A percentile compares a stretch with the other conserved stretches of the same genome.
Conservation (phyloP, 2,113 vertebrate species). For the Agelaius phoeniceus region DNA sequence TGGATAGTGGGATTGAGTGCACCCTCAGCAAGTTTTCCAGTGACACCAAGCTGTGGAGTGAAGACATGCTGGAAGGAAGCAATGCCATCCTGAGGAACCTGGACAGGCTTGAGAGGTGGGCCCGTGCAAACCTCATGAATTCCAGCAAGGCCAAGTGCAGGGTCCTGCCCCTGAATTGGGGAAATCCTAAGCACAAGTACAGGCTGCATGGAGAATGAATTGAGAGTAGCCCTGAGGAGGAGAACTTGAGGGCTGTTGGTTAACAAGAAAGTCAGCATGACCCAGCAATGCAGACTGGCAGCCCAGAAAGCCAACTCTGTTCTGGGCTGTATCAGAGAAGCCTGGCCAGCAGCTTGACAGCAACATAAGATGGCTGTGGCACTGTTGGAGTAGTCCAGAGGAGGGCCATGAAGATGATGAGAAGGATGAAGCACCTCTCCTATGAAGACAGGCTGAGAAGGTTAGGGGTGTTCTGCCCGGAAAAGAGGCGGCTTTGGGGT, state of each 20-base stretch:
- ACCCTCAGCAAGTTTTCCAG: background rate
- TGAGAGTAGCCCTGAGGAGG: background rate
- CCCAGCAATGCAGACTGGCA: background rate
- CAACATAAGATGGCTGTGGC: background rate
- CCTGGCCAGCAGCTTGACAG: background rate
- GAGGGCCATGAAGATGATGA: background rate
- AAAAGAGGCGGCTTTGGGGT: background rate
- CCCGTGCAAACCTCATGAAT: background rate
- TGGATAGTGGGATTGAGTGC: background rate
- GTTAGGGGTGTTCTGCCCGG: background rate
- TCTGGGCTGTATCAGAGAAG: background rate
- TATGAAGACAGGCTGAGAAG: background rate
- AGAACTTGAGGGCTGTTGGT: background rate
- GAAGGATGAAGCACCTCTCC: background rate
- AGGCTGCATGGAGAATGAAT: background rate
- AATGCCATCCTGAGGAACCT: background rate
- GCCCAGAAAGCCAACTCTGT: background rate
- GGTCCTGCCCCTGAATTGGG: background rate
- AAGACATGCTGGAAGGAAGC: rapidly evolving
- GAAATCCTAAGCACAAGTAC: background rate
- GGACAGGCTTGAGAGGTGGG: background rate
- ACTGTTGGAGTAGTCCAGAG: background rate
- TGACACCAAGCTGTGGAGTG: background rate
- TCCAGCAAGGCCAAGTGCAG: background rate
- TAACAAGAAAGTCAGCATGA: background rate